A percentile compares a stretch with the other conserved stretches of the same genome.
phyloP scores from a whole-genome alignment of 2,888 invertebrate species.

The Drosophila quinaria region DNA sequence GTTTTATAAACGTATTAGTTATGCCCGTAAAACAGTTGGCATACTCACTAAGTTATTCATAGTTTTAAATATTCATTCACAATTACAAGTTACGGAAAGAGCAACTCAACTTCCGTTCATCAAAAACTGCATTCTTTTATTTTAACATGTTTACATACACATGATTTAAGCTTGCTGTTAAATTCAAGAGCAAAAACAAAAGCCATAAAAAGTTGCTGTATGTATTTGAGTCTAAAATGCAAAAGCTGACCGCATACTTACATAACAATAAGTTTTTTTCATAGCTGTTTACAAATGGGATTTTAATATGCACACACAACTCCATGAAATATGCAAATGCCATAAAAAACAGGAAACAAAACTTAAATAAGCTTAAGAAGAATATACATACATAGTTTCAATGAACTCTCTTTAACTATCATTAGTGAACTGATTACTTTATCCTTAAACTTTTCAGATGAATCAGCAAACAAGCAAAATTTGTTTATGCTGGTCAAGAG shows the following conservation, averaged over 20 bases:
- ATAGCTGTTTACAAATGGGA: constrained; percentile 33
- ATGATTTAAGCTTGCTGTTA: constrained; percentile 23
- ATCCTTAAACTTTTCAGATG: constrained; percentile 4
- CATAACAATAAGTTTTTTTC: constrained; percentile 41
- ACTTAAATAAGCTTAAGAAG: constrained; percentile 18
- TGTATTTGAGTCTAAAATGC: constrained; percentile 2
- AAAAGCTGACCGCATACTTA: constrained; percentile 36
- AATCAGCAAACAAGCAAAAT: constrained; percentile 6
- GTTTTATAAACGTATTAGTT: not conserved
- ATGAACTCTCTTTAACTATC: constrained; percentile 11
- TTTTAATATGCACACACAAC: constrained; percentile 45
- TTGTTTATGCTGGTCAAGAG: constrained; percentile 26
- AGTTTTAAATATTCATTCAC: constrained; percentile 5
- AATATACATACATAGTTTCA: not conserved
- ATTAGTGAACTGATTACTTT: constrained; percentile 14
- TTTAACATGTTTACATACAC: constrained; percentile 1
- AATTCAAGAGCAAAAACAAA: constrained; percentile 6
- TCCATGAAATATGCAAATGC: constrained; percentile 48
- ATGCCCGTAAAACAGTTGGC: not conserved
- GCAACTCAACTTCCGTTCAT: not conserved
- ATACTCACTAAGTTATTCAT: not conserved
- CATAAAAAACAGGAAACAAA: constrained; percentile 26
- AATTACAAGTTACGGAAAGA: not conserved
- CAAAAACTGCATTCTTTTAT: not conserved
- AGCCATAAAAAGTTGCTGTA: not conserved